Evolutionary conservation across 2,888 invertebrate species (phyloP), one percentile per base, ranked within the genome.

Genomic region (Laspeyria flexula): DNA sequence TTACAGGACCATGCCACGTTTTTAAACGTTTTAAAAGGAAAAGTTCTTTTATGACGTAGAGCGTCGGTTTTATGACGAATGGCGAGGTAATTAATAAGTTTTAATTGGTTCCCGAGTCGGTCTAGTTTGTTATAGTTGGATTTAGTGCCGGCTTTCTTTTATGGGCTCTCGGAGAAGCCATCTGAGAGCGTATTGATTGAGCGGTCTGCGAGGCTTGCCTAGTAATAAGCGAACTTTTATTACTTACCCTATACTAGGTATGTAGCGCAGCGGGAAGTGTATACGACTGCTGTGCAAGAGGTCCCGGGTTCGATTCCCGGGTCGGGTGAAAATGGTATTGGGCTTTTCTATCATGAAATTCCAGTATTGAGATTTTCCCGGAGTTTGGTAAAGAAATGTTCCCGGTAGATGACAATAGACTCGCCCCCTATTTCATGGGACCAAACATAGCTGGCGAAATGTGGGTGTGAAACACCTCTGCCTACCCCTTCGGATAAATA

Each of bases 61-160:
- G 82, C 78, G 80, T 58, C 60, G 72, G 71, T 71, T 88, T 88
- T 85, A 88, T 79, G 83, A 81, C 64, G 77, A 79, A 77, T 79
- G 82, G 75, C 68, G 65, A 48, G 62, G 84, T 83, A 79, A 88
- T 88, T 88, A 89, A 85, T 86, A 85, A 85, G 82, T 86, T 89
- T 88, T 89, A 85, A 89, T 88, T 87, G 79, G 77, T 73, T 74
- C 77, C 75, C 60, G 58, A 65, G 72, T 64, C 63, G 60, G 56
- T 51, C 60, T 74, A 69, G 63, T 65, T 67, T 67, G 70, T 66
- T 71, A 73, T 61, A 40, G 55, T 67, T 60, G 63, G 57, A 63
- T 63, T 61, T 63, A 68, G 34, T 56, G 29, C 43, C 15, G 30
- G 51, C 49, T 60, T 45, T 51, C 37, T 48, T 59, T 51, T 55